Evolutionary conservation across 2,797 vertebrate species (phyloP).

Genomic region (Xenops minutus): DNA sequence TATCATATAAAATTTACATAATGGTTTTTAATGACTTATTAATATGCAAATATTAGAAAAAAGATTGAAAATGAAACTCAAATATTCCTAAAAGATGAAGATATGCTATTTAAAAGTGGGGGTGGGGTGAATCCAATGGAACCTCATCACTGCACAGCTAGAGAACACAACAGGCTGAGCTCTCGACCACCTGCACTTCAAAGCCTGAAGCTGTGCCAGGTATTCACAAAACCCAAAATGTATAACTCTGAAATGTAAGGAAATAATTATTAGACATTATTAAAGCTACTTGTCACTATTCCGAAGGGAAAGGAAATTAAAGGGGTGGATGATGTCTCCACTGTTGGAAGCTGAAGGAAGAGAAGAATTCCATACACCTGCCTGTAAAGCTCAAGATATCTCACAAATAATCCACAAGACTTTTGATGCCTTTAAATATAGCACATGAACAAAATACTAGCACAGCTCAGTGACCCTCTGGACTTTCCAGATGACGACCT

Average conservation of each 20-base stretch:
- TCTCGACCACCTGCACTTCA: background rate
- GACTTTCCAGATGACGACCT: background rate
- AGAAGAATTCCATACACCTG: background rate
- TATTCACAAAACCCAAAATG: background rate
- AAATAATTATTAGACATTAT: background rate
- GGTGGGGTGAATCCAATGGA: background rate
- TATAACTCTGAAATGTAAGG: background rate
- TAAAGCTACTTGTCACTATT: background rate
- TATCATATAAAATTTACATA: slow-evolving; percentile 70
- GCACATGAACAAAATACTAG: background rate
- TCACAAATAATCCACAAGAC: background rate
- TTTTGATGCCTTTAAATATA: background rate
- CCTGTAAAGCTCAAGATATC: background rate
- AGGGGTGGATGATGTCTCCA: background rate
- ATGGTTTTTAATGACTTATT: slow-evolving; percentile 74
- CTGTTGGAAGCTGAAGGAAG: background rate
- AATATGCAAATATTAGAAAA: slow-evolving; percentile 70
- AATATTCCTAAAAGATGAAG: background rate
- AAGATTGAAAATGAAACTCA: slow-evolving; percentile 43
- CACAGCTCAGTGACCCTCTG: background rate
- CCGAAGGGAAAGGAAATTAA: background rate
- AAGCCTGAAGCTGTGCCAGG: background rate
- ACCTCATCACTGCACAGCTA: background rate
- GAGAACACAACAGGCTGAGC: background rate
- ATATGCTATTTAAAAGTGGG: background rate